A percentile compares a stretch with the other conserved stretches of the same genome.
These are phyloP conservation scores for Pseudorasbora parva DNA, from an alignment of 2,113 vertebrate species.

Conservation along the genomic window DNA sequence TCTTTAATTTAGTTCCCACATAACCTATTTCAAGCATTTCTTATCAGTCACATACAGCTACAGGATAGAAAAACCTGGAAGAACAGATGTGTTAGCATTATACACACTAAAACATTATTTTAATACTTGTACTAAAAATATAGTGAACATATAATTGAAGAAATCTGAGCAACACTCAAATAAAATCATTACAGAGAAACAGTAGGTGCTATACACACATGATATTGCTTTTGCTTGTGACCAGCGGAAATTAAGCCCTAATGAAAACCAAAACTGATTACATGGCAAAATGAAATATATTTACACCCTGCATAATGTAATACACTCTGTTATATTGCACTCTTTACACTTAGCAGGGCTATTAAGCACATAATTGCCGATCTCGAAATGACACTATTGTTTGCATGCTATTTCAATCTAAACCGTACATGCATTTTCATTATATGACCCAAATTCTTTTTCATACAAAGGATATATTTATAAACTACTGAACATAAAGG, in stretches of 20 bases:
- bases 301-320: neutral
- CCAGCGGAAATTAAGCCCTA: neutral
- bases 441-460: neutral
- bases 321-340: neutral
- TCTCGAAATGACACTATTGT: neutral
- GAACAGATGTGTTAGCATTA: neutral
- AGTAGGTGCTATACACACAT: neutral
- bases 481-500: neutral
- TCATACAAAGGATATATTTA: neutral
- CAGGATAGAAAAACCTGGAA: neutral
- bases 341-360: neutral
- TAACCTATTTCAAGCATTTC: neutral
- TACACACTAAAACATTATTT: neutral
- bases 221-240: neutral
- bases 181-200: neutral
- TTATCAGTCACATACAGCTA: neutral
- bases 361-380: neutral
- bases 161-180: neutral
- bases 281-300: neutral
- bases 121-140: neutral
- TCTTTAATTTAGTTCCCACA: neutral
- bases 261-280: constrained; percentile 13
- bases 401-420: neutral
- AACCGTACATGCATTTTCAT: neutral
- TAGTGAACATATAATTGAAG: neutral